phyloP scores from a whole-genome alignment of 2,797 vertebrate species.

The Falco novaeseelandiae region DNA sequence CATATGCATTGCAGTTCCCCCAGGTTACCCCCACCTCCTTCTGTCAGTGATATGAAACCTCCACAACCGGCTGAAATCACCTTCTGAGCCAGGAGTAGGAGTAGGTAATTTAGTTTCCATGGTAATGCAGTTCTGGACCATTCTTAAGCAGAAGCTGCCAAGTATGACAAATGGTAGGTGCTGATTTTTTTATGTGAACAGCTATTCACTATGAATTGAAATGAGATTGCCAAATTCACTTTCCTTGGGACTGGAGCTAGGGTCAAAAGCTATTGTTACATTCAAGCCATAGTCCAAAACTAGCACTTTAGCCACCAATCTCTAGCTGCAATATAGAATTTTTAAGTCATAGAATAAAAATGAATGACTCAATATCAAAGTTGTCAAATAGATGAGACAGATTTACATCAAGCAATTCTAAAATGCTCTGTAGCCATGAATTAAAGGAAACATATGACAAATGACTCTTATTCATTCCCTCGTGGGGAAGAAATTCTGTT shows the following conservation, averaged over 20 bases:
- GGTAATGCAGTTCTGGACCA: slow-evolving; percentile 63
- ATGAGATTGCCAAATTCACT: slow-evolving; percentile 54
- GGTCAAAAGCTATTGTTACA: slow-evolving; percentile 46
- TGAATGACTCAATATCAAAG: slow-evolving; percentile 47
- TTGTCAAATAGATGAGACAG: slow-evolving; percentile 49
- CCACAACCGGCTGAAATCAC: slow-evolving; percentile 65
- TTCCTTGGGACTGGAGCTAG: slow-evolving; percentile 33
- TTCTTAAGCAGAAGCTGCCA: slow-evolving; percentile 67
- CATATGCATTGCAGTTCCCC: background rate
- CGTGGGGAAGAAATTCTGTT: slow-evolving; percentile 37
- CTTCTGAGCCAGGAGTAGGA: slow-evolving; percentile 69
- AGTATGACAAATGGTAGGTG: slow-evolving; percentile 62
- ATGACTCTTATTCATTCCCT: slow-evolving; percentile 23
- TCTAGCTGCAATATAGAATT: slow-evolving; percentile 47
- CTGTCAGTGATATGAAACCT: background rate
- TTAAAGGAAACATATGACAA: slow-evolving; percentile 58
- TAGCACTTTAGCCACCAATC: slow-evolving; percentile 9
- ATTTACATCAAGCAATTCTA: slow-evolving; percentile 44
- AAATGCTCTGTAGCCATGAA: slow-evolving; percentile 55
- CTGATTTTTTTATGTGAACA: slow-evolving; percentile 73
- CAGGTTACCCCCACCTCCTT: slow-evolving; percentile 10
- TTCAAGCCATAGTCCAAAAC: slow-evolving; percentile 8
- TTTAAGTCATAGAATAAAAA: slow-evolving; percentile 55
- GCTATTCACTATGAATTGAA: slow-evolving; percentile 63
- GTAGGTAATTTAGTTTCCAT: slow-evolving; percentile 67